Evolutionary conservation across 2,888 invertebrate species (phyloP).

Genomic region (Pristionchus japonicus): DNA sequence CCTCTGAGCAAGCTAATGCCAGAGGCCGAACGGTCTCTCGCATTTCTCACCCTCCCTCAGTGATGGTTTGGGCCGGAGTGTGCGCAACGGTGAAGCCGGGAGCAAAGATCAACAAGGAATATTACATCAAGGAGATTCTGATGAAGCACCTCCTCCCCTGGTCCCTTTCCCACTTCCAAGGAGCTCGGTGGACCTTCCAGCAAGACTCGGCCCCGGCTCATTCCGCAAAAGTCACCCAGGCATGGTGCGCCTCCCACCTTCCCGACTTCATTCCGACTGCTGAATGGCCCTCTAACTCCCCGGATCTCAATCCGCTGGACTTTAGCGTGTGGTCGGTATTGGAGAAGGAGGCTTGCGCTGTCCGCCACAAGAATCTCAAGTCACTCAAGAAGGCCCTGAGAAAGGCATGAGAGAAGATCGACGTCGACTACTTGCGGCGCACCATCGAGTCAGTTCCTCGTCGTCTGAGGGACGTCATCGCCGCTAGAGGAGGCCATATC

Average conservation of each 20-base stretch:
- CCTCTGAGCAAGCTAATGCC: neutral
- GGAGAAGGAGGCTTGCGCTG: neutral
- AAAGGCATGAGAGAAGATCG: neutral
- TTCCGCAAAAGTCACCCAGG: neutral
- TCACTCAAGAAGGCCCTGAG: constrained; percentile 12
- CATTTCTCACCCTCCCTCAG: neutral
- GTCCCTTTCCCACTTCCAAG: constrained; percentile 21
- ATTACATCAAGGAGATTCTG: constrained; percentile 49
- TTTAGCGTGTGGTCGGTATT: neutral
- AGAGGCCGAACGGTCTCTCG: constrained; percentile 7
- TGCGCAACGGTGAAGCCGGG: constrained; percentile 44
- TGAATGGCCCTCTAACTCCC: constrained; percentile 36
- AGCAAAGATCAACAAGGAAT: constrained; percentile 49
- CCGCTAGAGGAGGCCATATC: neutral
- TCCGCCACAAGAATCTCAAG: neutral
- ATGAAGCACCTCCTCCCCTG: constrained; percentile 38
- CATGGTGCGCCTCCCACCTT: neutral
- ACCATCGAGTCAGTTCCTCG: neutral
- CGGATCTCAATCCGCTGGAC: constrained; percentile 25
- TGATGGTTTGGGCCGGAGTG: constrained; percentile 47
- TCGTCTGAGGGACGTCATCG: neutral
- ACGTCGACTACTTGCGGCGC: neutral
- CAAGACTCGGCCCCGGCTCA: constrained; percentile 43
- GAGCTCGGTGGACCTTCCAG: constrained; percentile 24
- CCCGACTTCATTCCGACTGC: neutral